phyloP scores from a whole-genome alignment of 1,140 invertebrate species.

The Drosophila rhopaloa region DNA sequence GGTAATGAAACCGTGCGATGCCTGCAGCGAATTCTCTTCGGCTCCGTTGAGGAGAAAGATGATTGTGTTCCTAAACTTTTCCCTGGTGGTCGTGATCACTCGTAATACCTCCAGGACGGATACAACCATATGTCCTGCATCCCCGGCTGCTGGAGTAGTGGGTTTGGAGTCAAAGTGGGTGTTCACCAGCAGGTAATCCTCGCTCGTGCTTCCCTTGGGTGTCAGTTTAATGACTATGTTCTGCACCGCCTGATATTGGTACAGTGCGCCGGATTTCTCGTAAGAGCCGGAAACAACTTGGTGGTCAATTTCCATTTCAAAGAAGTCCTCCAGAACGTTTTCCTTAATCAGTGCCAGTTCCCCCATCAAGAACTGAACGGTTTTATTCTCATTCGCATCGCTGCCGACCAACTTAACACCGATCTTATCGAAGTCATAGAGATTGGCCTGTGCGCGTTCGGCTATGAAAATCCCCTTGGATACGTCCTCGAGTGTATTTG shows the following conservation, averaged over 20 bases:
- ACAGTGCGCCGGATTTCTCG: constrained; percentile 89
- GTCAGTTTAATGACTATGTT: constrained; percentile 92
- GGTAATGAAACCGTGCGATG: constrained; percentile 92
- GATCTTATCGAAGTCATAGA: constrained; percentile 88
- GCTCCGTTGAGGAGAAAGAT: constrained; percentile 96
- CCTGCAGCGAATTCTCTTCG: constrained; percentile 87
- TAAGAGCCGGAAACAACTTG: constrained; percentile 89
- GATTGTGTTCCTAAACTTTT: constrained; percentile 79
- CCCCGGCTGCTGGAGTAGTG: constrained; percentile 89
- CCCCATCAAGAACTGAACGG: constrained; percentile 86
- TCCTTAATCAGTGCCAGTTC: constrained; percentile 41
- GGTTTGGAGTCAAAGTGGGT: constrained; percentile 97
- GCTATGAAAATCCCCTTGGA: constrained; percentile 56
- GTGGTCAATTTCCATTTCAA: constrained; percentile 58
- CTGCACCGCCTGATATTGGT: constrained; percentile 88
- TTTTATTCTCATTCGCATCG: constrained; percentile 87
- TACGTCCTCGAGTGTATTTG: constrained; percentile 41
- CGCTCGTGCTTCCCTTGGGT: constrained; percentile 72
- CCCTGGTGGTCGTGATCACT: constrained; percentile 40
- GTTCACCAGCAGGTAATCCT: constrained; percentile 91
- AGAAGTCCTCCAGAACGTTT: constrained; percentile 41
- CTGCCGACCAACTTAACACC: constrained; percentile 88
- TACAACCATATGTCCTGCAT: constrained; percentile 94
- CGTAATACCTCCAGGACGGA: constrained; percentile 94
- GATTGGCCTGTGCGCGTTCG: constrained; percentile 76